A percentile compares a stretch with the other conserved stretches of the same genome.
Evolutionary conservation across 2,888 invertebrate genomes (phyloP).

Genomic region (Argyra leucocephala): DNA sequence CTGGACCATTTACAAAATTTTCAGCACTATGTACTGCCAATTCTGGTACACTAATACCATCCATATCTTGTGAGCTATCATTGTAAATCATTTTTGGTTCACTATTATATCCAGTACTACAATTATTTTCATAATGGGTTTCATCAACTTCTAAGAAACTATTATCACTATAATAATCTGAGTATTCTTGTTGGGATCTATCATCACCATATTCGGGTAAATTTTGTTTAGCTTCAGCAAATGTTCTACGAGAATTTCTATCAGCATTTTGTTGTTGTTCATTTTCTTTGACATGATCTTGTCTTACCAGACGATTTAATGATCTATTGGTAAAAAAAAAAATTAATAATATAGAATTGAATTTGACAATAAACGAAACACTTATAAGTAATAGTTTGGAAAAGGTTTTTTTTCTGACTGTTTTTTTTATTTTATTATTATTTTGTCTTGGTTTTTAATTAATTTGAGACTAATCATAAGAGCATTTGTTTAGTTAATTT

Average conservation of each 20-base stretch:
- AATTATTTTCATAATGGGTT: slow-evolving; percentile 37
- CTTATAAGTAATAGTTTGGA: background rate
- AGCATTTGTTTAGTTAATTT: too few relatives aligned
- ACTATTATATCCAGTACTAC: slow-evolving; percentile 37
- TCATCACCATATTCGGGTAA: slow-evolving; percentile 35
- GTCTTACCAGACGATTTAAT: slow-evolving; percentile 38
- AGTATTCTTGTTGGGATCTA: slow-evolving; percentile 30
- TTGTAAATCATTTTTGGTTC: slow-evolving; percentile 39
- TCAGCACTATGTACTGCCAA: slow-evolving; percentile 22
- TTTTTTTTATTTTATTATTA: too few relatives aligned
- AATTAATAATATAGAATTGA: background rate
- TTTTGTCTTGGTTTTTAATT: too few relatives aligned
- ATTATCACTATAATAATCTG: slow-evolving; percentile 36
- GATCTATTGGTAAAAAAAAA: slow-evolving; percentile 30
- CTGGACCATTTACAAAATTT: slow-evolving; percentile 20
- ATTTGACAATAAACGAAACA: background rate
- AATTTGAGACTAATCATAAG: too few relatives aligned
- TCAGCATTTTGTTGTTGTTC: slow-evolving; percentile 20
- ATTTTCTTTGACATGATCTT: slow-evolving; percentile 40
- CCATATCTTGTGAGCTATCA: slow-evolving; percentile 32
- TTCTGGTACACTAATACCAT: background rate
- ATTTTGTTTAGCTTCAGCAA: slow-evolving; percentile 41
- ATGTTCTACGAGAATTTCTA: slow-evolving; percentile 30
- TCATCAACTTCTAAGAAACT: slow-evolving; percentile 38
- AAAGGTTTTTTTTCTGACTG: too few relatives aligned